A percentile compares a stretch with the other conserved stretches of the same genome.
Conservation (phyloP, 2,888 invertebrate genomes). For the Apodemia zela region DNA sequence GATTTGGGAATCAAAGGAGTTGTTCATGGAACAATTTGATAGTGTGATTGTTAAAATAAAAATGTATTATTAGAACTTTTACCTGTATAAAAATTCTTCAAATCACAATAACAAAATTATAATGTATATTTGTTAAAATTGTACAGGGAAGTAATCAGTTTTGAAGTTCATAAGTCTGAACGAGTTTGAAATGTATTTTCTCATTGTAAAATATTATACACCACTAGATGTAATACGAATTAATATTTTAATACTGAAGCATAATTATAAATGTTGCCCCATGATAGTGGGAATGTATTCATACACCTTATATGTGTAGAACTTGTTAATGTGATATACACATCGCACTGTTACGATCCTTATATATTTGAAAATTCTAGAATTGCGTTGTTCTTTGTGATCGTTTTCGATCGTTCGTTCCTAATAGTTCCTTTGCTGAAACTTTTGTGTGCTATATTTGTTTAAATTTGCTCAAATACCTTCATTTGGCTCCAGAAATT, state of each 20-base stretch:
- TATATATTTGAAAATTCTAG: conserved; percentile 57
- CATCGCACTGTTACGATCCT: conserved; percentile 61
- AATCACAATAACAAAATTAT: conserved; percentile 76
- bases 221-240: conserved; percentile 69
- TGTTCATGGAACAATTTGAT: conserved; percentile 10
- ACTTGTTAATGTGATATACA: conserved; percentile 69
- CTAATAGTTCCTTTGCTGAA: conserved; percentile 62
- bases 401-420: conserved; percentile 66
- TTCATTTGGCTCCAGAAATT: conserved; percentile 52
- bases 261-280: conserved; percentile 61
- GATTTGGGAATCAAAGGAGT: neutral
- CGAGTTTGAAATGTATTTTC: conserved; percentile 73
- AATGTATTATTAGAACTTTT: conserved; percentile 1
- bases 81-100: conserved; percentile 48
- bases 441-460: conserved; percentile 58
- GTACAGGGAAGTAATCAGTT: conserved; percentile 75
- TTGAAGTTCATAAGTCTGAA: conserved; percentile 77
- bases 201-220: conserved; percentile 76
- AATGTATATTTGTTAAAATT: conserved; percentile 70
- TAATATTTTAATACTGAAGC: conserved; percentile 74
- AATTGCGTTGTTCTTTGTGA: conserved; percentile 50
- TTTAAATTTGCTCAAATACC: conserved; percentile 72
- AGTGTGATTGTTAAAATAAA: conserved; percentile 10
- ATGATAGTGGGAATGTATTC: conserved; percentile 57
- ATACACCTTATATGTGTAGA: conserved; percentile 62